These are phyloP conservation scores for Luidia sarsii DNA, from an alignment of 53 echinoderm and acorn worm species.

Conservation along the genomic window DNA sequence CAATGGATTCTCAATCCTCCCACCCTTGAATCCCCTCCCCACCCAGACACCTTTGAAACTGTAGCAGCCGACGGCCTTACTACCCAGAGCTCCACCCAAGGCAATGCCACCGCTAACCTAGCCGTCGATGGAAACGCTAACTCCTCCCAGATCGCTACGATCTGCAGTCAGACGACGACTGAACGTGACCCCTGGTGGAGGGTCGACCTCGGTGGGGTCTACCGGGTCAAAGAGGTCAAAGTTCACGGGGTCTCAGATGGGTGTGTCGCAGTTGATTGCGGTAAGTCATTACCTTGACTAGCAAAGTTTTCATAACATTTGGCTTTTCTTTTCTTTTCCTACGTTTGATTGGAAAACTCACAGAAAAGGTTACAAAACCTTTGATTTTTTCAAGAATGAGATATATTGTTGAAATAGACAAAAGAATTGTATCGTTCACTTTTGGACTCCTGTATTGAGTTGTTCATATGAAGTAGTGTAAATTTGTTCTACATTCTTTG, in stretches of 20 bases:
- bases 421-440: no score
- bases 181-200: slow-evolving; percentile 72
- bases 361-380: no score
- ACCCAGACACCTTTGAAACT: slow-evolving; percentile 31
- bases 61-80: slow-evolving; percentile 27
- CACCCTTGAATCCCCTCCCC: no score
- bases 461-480: no score
- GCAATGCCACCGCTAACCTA: slow-evolving; percentile 20
- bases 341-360: no score
- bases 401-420: no score
- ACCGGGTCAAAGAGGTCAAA: slow-evolving; percentile 57
- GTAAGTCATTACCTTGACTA: slow-evolving; percentile 61
- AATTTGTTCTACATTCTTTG: no score
- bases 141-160: slow-evolving; percentile 3
- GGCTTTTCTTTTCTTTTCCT: no score
- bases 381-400: no score
- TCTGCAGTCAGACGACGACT: slow-evolving; percentile 61
- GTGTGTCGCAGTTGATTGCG: slow-evolving; percentile 58
- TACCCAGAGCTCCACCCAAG: slow-evolving; percentile 56
- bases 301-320: neutral
- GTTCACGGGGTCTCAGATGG: slow-evolving; percentile 55
- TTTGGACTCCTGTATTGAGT: no score
- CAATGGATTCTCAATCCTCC: no score
- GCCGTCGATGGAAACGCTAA: slow-evolving; percentile 58
- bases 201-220: slow-evolving; percentile 73